A percentile compares a stretch with the other conserved stretches of the same genome.
Conservation (phyloP, 2,113 vertebrate genomes). For the Cyprinodon brontotheroides region DNA sequence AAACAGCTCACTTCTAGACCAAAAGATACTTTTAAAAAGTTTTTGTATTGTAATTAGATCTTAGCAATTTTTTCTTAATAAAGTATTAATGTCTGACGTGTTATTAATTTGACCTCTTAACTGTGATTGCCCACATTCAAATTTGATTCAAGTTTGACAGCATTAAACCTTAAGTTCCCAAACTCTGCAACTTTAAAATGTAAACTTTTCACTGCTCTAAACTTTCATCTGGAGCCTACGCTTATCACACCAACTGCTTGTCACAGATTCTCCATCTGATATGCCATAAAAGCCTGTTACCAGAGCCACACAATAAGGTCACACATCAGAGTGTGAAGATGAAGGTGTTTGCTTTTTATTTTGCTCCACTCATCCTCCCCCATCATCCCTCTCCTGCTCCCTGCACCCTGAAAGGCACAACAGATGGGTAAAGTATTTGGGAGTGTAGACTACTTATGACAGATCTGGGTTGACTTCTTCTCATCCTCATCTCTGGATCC, state of each 20-base stretch:
- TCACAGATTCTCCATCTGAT: conserved; percentile 36
- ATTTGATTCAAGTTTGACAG: neutral
- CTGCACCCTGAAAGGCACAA: conserved; percentile 40
- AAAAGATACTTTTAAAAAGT: neutral
- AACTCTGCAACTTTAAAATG: conserved; percentile 20
- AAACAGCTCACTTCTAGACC: neutral
- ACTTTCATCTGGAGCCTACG: conserved; percentile 8
- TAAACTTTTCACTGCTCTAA: conserved; percentile 17
- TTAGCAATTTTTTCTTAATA: neutral
- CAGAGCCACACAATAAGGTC: conserved; percentile 39
- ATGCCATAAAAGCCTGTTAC: conserved; percentile 34
- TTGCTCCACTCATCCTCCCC: conserved; percentile 41
- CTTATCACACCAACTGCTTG: conserved; percentile 24
- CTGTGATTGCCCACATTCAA: neutral
- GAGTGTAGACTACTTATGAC: conserved; percentile 41
- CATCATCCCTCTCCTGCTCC: conserved; percentile 34
- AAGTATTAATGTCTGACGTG: neutral
- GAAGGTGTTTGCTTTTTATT: conserved; percentile 40
- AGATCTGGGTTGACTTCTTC: conserved; percentile 65
- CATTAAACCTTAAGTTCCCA: neutral
- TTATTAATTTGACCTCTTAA: neutral
- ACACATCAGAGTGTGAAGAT: conserved; percentile 35
- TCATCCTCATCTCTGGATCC: conserved; percentile 24
- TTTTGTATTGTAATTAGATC: neutral
- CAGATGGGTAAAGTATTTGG: conserved; percentile 49